Evolutionary conservation across 37 sponge, comb jelly and placozoan species (phyloP).

Genomic region (Cliona cf. orientalis): DNA sequence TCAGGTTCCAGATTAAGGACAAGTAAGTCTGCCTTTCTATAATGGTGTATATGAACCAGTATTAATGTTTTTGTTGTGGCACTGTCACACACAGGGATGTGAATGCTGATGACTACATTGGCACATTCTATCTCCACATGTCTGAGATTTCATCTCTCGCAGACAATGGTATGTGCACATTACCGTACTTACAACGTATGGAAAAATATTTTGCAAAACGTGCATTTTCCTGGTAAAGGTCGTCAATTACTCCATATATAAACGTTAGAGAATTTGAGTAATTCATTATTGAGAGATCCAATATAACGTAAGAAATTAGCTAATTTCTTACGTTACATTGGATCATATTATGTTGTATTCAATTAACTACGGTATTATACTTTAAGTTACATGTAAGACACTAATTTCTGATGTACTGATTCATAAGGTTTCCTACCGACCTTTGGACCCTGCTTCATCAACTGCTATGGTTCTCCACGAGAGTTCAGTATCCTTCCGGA

Average conservation of each 20-base stretch:
- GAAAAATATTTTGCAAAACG: no score
- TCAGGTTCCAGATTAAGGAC: slow-evolving; percentile 46
- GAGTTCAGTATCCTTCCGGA: slow-evolving; percentile 85
- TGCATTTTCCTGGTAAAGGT: no score
- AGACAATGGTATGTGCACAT: slow-evolving; percentile 67
- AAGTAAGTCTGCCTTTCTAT: no score
- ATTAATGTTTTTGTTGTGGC: neutral
- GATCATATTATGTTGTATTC: neutral
- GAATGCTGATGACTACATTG: slow-evolving; percentile 92
- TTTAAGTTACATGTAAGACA: no score
- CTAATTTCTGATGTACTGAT: no score
- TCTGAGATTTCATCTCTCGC: slow-evolving; percentile 88
- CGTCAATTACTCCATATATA: no score
- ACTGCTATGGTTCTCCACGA: slow-evolving; percentile 95
- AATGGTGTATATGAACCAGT: no score
- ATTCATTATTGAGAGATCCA: no score
- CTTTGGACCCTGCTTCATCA: slow-evolving; percentile 94
- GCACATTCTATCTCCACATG: slow-evolving; percentile 86
- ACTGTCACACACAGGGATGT: slow-evolving; percentile 37
- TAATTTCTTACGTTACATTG: neutral
- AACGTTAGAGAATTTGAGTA: no score
- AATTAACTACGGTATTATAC: no score
- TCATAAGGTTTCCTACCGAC: slow-evolving; percentile 95
- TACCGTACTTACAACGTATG: neutral
- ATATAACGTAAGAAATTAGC: no score